Conservation (phyloP, 64 coral and sea anemone genomes). For the Dendrophyllia cribrosa region DNA sequence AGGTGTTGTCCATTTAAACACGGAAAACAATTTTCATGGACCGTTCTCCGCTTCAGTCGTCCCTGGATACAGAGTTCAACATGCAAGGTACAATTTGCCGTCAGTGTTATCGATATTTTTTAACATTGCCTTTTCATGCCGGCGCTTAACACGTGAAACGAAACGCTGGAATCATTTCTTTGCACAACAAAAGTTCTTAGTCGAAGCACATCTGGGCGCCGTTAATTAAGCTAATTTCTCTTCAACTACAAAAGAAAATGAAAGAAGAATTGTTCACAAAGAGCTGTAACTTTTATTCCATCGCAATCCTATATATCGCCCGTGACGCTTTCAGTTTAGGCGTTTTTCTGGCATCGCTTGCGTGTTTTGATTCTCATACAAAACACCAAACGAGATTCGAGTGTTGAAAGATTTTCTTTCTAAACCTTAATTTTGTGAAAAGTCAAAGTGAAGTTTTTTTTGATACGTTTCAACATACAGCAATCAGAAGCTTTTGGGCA, state of each 20-base stretch:
- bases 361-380: slow-evolving; percentile 36
- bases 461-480: no score
- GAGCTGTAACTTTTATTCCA: background rate
- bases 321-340: background rate
- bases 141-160: slow-evolving; percentile 8
- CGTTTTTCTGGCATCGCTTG: slow-evolving; percentile 12
- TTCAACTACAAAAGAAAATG: background rate
- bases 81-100: slow-evolving; percentile 4
- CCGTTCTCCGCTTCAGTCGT: background rate
- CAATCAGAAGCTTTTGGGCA: background rate
- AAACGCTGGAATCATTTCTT: background rate
- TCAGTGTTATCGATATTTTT: background rate
- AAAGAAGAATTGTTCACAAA: background rate
- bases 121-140: slow-evolving; percentile 22
- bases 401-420: background rate
- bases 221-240: slow-evolving; percentile 17
- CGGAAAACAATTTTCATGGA: background rate
- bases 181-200: background rate
- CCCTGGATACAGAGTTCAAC: slow-evolving; percentile 5
- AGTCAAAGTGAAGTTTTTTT: background rate
- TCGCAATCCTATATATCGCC: background rate
- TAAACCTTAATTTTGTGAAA: background rate
- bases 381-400: slow-evolving; percentile 17
- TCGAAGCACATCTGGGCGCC: background rate
- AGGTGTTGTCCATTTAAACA: slow-evolving; percentile 35